Conservation (phyloP, 2,113 vertebrate species). For the Oenanthe oenanthe region DNA sequence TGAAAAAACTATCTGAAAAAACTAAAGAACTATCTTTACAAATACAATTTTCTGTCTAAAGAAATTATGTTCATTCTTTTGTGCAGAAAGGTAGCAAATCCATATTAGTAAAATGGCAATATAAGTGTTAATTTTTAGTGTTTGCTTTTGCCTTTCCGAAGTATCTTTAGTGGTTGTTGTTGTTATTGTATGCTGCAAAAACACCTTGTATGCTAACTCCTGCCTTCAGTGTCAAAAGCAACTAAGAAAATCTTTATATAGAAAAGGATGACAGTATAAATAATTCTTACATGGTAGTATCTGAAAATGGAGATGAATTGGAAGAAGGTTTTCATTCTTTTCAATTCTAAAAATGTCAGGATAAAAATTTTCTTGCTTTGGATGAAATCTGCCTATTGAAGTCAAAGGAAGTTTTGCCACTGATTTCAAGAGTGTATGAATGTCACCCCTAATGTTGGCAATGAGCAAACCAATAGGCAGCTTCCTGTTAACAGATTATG, state of each 20-base stretch:
- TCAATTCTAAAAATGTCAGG: background rate
- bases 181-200: background rate
- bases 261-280: background rate
- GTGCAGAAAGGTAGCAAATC: background rate
- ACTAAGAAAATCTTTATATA: background rate
- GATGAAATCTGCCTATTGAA: background rate
- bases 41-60: background rate
- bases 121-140: background rate
- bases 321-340: background rate
- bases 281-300: background rate
- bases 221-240: background rate
- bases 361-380: background rate
- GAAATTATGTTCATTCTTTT: background rate
- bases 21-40: background rate
- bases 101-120: background rate
- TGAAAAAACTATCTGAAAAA: background rate
- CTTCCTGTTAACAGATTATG: conserved; percentile 33
- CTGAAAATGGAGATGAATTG: background rate
- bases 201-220: background rate
- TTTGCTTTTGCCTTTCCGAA: background rate
- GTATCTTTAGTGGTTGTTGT: background rate
- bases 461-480: background rate
- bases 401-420: background rate
- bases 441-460: conserved; percentile 17
- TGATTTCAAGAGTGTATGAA: background rate